Percentiles rank a stretch among this genome's conserved stretches.
Conservation (phyloP, 1,140 invertebrate species). For the Zaprionus davidi region DNA sequence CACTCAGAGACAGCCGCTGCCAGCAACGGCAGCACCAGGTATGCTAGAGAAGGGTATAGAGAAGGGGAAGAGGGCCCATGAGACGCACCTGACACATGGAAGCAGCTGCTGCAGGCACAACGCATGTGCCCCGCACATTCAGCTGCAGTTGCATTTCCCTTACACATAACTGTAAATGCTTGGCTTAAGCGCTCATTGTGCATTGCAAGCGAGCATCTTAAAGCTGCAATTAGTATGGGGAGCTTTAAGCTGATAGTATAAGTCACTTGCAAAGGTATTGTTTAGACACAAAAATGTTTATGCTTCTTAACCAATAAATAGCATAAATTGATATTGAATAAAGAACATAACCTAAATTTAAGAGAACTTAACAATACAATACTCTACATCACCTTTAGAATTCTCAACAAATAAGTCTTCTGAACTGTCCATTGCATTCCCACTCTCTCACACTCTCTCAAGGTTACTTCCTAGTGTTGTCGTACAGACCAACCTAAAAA, state of each 20-base stretch:
- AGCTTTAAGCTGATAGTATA: too few relatives aligned
- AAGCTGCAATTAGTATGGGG: background rate
- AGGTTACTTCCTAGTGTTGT: too few relatives aligned
- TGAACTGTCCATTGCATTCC: too few relatives aligned
- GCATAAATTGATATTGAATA: too few relatives aligned
- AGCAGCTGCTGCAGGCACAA: slow-evolving; percentile 29
- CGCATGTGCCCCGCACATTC: background rate
- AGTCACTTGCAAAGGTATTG: background rate
- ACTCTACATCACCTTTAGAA: too few relatives aligned
- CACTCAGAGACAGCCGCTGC: slow-evolving; percentile 46
- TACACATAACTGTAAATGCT: background rate
- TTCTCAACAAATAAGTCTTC: too few relatives aligned
- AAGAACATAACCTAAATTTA: too few relatives aligned
- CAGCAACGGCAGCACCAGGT: background rate
- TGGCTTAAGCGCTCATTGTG: background rate
- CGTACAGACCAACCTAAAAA: too few relatives aligned
- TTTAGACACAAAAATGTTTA: too few relatives aligned
- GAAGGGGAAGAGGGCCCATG: background rate
- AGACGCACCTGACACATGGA: slow-evolving; percentile 8
- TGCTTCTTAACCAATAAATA: too few relatives aligned
- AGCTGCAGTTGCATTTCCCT: background rate
- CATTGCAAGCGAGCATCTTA: background rate
- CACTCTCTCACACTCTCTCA: too few relatives aligned
- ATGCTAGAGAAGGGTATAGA: background rate
- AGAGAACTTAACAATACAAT: fast-evolving